Evolutionary conservation across 2,888 invertebrate genomes (phyloP), one percentile per base, ranked within the genome.

Genomic region (Brachynemurus nebulosus): DNA sequence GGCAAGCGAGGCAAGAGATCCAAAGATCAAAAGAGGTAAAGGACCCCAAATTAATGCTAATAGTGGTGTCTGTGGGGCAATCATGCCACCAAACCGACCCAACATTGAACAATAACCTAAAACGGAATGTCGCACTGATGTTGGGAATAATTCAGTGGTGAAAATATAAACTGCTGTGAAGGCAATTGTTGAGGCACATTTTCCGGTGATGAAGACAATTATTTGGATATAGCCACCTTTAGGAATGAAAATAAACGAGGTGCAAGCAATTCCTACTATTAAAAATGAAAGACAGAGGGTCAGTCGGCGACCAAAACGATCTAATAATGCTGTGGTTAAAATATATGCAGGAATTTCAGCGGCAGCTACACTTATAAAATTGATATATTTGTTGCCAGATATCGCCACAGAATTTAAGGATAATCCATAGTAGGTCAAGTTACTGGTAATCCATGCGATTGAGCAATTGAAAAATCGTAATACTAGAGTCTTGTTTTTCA

Each of bases 391-490:
- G 59, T 85, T 77, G 1, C 85, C 86, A 16, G 75, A 76, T 38
- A 88, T 63, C 0, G 79, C 71, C 3, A 85, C 83, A 0, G 86
- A 78, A 62, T 84, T 85, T 44, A 88, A 69, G 0, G 83, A 83
- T 30, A 88, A 62, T 0, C 88, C 88, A 55, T 85, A 86, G 60
- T 84, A 88, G 16, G 86, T 77, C 49, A 86, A 77, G 0, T 82
- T 79, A 53, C 80, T 77, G 0, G 84, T 78, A 14, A 84, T 74
- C 85, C 85, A 86, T 67, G 83, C 84, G 52, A 83, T 73, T n/a
- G 79, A 79, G 51, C 83, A 82, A 40, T 77, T 76, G 2, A 70
- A 52, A 38, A 78, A 62, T 25, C 80, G 66, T 0, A 67, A 54
- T 48, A 76, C 58, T n/a, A 30, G 2, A 12, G 11, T 11, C 14